Conservation (phyloP, 2,113 vertebrate genomes). For the Sciurus niger region DNA sequence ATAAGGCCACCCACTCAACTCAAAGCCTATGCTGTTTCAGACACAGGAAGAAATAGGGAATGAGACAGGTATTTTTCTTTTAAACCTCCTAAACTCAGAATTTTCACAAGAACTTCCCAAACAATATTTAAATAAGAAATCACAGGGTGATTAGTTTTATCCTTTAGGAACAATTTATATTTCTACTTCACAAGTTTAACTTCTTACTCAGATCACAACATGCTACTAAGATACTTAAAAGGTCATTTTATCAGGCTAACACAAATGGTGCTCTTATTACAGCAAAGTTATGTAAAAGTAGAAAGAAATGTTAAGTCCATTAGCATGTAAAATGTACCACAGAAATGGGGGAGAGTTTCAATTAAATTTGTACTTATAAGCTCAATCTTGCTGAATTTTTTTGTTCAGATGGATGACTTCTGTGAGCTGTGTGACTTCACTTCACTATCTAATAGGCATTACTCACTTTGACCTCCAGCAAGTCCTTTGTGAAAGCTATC, state of each 20-base stretch:
- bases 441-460: neutral
- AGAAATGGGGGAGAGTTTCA: neutral
- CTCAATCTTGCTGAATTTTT: neutral
- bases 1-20: slow-evolving; percentile 17
- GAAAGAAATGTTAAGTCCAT: slow-evolving; percentile 20
- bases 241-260: slow-evolving; percentile 62
- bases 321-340: neutral
- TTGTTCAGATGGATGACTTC: neutral
- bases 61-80: slow-evolving; percentile 21
- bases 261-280: slow-evolving; percentile 38
- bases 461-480: slow-evolving; percentile 13
- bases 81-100: slow-evolving; percentile 10
- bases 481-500: slow-evolving; percentile 31
- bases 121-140: slow-evolving; percentile 48
- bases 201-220: slow-evolving; percentile 57
- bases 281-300: slow-evolving; percentile 64
- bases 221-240: slow-evolving; percentile 54
- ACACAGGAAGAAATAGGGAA: neutral
- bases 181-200: slow-evolving; percentile 61
- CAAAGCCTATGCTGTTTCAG: neutral
- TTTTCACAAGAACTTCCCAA: slow-evolving; percentile 54
- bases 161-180: slow-evolving; percentile 46
- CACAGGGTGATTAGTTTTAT: slow-evolving; percentile 14
- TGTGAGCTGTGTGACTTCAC: neutral
- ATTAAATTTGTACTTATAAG: neutral